Percentiles rank a stretch among this genome's conserved stretches.
These are phyloP conservation scores for Embiotoca jacksoni DNA, from an alignment of 2,113 vertebrate species.

Conservation along the genomic window DNA sequence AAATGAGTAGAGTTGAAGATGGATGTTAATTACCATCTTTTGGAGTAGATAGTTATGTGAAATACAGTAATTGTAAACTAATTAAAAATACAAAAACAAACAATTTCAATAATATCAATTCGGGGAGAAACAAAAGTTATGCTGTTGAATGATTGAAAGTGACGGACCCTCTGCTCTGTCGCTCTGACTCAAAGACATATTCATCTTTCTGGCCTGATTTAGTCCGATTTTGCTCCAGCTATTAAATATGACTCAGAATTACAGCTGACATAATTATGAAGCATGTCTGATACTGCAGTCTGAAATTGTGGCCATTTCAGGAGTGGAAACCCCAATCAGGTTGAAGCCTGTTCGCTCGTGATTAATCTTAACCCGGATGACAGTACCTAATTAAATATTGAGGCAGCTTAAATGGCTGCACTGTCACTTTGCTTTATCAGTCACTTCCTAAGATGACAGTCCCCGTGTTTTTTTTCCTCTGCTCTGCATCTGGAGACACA, in stretches of 20 bases:
- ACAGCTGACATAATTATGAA: constrained; percentile 29
- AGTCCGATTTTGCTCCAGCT: constrained; percentile 1
- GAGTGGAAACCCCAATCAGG: constrained; percentile 40
- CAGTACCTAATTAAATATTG: constrained; percentile 75
- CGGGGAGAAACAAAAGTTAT: background rate
- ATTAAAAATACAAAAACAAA: too few species aligned
- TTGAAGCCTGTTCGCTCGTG: constrained; percentile 29
- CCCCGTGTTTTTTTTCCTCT: constrained; percentile 26
- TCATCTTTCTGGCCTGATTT: constrained; percentile 23
- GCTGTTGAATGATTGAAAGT: background rate
- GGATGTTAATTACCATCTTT: too few species aligned
- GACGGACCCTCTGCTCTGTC: background rate
- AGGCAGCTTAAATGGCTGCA: constrained; percentile 61
- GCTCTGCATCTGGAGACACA: constrained; percentile 19
- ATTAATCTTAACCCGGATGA: constrained; percentile 72
- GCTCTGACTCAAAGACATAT: constrained; percentile 13
- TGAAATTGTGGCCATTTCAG: constrained; percentile 45
- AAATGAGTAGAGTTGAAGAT: too few species aligned
- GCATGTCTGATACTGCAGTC: background rate
- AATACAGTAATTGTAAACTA: too few species aligned
- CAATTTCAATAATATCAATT: too few species aligned
- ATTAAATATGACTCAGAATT: constrained; percentile 25
- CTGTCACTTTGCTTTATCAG: constrained; percentile 58
- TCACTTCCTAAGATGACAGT: constrained; percentile 51
- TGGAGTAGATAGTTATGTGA: too few species aligned